Evolutionary conservation across 23 tunicate genomes (phyloP).

Genomic region (Diplosoma virens): DNA sequence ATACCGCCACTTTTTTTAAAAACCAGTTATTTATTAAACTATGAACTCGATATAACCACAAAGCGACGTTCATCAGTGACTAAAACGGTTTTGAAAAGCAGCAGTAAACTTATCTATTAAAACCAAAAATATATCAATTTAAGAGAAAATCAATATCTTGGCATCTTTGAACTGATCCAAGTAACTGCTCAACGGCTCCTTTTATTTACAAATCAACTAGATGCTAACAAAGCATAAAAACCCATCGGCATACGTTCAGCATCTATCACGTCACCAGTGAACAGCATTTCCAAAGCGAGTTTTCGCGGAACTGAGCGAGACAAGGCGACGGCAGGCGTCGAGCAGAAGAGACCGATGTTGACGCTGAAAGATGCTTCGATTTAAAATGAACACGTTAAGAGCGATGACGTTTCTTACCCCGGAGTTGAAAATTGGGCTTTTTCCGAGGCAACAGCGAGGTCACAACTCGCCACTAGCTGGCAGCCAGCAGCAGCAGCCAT

Average conservation of each 20-base stretch:
- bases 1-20: no score
- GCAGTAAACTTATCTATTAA: no score
- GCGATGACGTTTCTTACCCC: conserved; percentile 32
- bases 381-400: neutral
- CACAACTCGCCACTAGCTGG: conserved; percentile 95
- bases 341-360: conserved; percentile 95
- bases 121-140: no score
- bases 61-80: no score
- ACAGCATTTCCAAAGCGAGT: conserved; percentile 89
- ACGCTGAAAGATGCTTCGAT: conserved; percentile 41
- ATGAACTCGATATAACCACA: no score
- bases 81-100: no score
- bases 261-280: conserved; percentile 81
- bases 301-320: conserved; percentile 93
- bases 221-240: no score
- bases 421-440: conserved; percentile 84
- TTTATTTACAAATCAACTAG: no score
- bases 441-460: conserved; percentile 84
- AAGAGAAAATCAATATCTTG: no score
- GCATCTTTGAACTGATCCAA: no score
- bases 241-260: conserved; percentile 62
- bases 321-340: conserved; percentile 96
- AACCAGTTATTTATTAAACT: no score
- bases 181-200: no score
- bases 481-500: conserved; percentile 98